These are phyloP conservation scores for Oncorhynchus clarkii DNA, from an alignment of 2,113 vertebrate genomes.

Conservation along the genomic window DNA sequence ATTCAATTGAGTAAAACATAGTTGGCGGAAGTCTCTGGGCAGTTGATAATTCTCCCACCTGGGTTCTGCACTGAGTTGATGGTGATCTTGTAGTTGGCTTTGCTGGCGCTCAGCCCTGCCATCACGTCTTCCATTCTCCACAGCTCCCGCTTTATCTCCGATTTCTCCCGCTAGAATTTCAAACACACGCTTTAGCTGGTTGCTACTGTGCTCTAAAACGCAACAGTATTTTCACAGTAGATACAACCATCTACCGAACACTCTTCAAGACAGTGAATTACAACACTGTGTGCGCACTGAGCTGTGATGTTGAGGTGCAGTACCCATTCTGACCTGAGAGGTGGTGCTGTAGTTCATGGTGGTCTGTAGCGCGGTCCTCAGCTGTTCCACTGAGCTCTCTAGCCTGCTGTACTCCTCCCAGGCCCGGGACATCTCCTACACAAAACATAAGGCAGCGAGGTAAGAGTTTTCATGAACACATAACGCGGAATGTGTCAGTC, in stretches of 20 bases:
- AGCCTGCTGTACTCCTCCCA: conserved; percentile 89
- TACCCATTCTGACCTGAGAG: conserved; percentile 77
- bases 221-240: neutral
- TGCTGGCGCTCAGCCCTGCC: conserved; percentile 87
- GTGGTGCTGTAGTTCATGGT: conserved; percentile 81
- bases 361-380: conserved; percentile 82
- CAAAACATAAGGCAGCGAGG: neutral
- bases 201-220: neutral
- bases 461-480: too few relatives aligned
- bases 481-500: too few relatives aligned
- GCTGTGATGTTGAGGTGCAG: conserved; percentile 13
- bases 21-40: too few relatives aligned
- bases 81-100: conserved; percentile 87
- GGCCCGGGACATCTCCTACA: conserved; percentile 89
- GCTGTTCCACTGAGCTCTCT: conserved; percentile 84
- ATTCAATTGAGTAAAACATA: too few relatives aligned
- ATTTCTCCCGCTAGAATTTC: conserved; percentile 75
- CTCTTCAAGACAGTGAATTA: too few relatives aligned
- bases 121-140: conserved; percentile 97
- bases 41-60: neutral
- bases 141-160: conserved; percentile 89
- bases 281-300: neutral
- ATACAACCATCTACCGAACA: neutral
- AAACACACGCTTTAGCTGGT: neutral
- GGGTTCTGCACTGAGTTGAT: conserved; percentile 88